Evolutionary conservation across 1,140 invertebrate species (phyloP).

Genomic region (Spodoptera frugiperda): DNA sequence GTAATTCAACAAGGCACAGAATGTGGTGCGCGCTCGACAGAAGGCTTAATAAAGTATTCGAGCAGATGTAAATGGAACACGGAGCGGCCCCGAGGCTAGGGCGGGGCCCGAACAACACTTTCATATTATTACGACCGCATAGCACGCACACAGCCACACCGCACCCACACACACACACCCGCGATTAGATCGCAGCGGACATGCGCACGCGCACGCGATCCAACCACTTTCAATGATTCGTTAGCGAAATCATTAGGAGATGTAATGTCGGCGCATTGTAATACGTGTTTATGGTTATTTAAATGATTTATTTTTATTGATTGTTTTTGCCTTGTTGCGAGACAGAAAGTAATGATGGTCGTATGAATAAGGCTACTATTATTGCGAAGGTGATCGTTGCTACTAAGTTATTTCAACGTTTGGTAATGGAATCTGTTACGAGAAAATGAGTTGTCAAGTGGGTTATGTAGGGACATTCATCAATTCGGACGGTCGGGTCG

Average conservation of each 20-base stretch:
- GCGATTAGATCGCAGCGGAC: conserved; percentile 74
- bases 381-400: conserved; percentile 79
- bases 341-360: conserved; percentile 85
- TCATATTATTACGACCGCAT: conserved; percentile 84
- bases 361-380: conserved; percentile 82
- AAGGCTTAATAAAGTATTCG: conserved; percentile 83
- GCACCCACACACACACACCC: conserved; percentile 55
- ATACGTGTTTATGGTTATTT: conserved; percentile 86
- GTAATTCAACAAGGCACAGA: conserved; percentile 59
- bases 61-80: conserved; percentile 85
- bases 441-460: conserved; percentile 85
- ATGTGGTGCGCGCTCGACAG: conserved; percentile 70
- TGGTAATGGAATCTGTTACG: conserved; percentile 78
- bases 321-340: conserved; percentile 85
- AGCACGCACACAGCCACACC: conserved; percentile 70
- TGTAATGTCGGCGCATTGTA: conserved; percentile 85
- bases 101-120: conserved; percentile 84
- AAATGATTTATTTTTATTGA: conserved; percentile 87
- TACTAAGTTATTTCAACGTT: conserved; percentile 81
- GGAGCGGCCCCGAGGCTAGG: conserved; percentile 78
- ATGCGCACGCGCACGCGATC: conserved; percentile 78
- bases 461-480: conserved; percentile 72
- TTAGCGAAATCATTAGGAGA: conserved; percentile 86
- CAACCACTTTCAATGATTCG: conserved; percentile 85
- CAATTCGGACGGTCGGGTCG: conserved; percentile 60